These are phyloP conservation scores for Oreochromis mossambicus DNA, from an alignment of 2,797 vertebrate species.

Conservation along the genomic window DNA sequence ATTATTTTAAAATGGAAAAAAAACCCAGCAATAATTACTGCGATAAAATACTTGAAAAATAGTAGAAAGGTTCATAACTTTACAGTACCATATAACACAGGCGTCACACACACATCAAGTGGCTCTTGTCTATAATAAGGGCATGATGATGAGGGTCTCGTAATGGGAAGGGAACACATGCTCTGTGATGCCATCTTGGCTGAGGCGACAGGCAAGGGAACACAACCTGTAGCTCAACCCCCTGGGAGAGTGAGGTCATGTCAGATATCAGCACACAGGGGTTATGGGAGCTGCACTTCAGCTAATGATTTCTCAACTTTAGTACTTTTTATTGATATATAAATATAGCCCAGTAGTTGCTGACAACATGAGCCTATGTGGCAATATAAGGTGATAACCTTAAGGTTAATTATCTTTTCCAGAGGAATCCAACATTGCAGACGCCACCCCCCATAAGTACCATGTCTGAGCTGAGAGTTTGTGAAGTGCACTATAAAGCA, in stretches of 20 bases:
- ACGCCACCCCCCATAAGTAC: not conserved
- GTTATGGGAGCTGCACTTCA: not conserved
- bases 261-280: conserved; percentile 20
- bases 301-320: not conserved
- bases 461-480: not conserved
- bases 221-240: conserved; percentile 45
- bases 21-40: fast-evolving
- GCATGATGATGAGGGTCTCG: not conserved
- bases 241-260: conserved; percentile 31
- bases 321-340: not conserved
- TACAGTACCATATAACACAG: not conserved
- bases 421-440: not conserved
- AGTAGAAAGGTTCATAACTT: not conserved
- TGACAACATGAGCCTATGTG: not conserved
- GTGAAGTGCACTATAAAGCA: conserved; percentile 29
- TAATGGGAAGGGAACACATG: conserved; percentile 24
- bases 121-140: not conserved
- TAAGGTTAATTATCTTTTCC: not conserved
- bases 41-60: not conserved
- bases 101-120: not conserved
- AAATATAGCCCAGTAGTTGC: not conserved
- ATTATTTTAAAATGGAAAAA: not conserved
- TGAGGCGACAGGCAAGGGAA: conserved; percentile 6
- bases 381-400: not conserved
- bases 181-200: conserved; percentile 29